Conservation (phyloP, 2,888 invertebrate species). For the Tanypteryx hageni region DNA sequence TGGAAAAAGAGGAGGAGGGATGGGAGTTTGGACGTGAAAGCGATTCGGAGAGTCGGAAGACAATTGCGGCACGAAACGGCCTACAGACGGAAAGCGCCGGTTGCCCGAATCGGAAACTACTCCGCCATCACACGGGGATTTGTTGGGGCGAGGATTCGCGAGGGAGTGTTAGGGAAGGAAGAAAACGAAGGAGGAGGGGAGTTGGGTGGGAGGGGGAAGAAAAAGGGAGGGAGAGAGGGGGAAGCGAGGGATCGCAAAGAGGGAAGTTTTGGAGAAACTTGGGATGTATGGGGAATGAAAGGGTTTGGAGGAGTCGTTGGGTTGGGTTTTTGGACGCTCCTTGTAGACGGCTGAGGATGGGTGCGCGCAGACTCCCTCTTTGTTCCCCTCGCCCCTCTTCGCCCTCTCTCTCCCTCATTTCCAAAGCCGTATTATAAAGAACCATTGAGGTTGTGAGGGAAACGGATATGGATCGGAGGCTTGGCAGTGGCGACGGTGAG, state of each 20-base stretch:
- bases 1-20: not conserved
- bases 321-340: not conserved
- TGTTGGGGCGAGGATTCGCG: slow-evolving; percentile 15
- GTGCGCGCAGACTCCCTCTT: not conserved
- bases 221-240: not conserved
- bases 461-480: not conserved
- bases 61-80: slow-evolving; percentile 48
- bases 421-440: not conserved
- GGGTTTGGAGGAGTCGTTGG: slow-evolving; percentile 9
- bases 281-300: not conserved
- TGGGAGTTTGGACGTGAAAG: slow-evolving; percentile 22
- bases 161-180: not conserved
- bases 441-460: not conserved
- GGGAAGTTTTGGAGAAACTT: slow-evolving; percentile 42
- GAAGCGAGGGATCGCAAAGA: not conserved
- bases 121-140: not conserved
- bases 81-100: not conserved
- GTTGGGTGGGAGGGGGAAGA: not conserved
- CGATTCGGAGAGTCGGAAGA: slow-evolving; percentile 38
- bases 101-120: not conserved
- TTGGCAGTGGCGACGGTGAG: not conserved
- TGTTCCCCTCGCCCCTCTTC: not conserved
- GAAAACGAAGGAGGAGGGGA: not conserved
- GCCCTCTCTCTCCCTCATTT: not conserved
- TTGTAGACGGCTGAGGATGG: not conserved